Conservation (phyloP, 2,888 invertebrate species). For the Melieria crassipennis region DNA sequence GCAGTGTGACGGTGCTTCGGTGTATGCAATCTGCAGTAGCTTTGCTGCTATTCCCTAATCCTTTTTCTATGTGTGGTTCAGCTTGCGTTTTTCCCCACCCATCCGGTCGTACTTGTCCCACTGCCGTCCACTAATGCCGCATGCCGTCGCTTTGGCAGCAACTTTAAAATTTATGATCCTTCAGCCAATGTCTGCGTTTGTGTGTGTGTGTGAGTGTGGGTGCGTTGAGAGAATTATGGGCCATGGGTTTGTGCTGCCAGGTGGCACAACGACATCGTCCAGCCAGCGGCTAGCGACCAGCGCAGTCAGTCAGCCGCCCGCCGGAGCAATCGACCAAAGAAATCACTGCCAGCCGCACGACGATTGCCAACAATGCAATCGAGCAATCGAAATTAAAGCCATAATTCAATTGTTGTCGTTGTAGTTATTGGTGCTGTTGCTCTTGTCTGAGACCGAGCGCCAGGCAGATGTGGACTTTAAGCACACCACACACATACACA, state of each 20-base stretch:
- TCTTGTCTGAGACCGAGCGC: constrained; percentile 2
- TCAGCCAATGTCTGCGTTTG: not conserved
- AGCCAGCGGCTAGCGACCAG: too few species aligned
- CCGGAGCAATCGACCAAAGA: too few species aligned
- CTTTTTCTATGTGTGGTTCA: not conserved
- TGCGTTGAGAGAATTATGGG: constrained; percentile 32
- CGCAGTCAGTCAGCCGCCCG: too few species aligned
- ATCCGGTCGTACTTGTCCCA: too few species aligned
- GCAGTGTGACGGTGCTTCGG: not conserved
- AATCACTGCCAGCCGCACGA: too few species aligned
- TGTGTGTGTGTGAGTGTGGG: too few species aligned
- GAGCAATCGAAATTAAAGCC: constrained; percentile 38
- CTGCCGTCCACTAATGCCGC: too few species aligned
- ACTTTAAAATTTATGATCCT: constrained; percentile 53
- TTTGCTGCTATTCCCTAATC: too few species aligned
- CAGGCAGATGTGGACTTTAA: constrained; percentile 13
- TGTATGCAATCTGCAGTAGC: not conserved
- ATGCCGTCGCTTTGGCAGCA: constrained; percentile 28
- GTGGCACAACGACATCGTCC: too few species aligned
- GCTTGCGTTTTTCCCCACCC: not conserved
- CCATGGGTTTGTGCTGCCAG: not conserved
- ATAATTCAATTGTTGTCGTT: constrained; percentile 35
- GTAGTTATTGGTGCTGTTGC: not conserved
- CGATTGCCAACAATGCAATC: not conserved
- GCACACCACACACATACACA: not conserved